phyloP scores from a whole-genome alignment of 2,113 vertebrate genomes.

The Mirounga angustirostris region DNA sequence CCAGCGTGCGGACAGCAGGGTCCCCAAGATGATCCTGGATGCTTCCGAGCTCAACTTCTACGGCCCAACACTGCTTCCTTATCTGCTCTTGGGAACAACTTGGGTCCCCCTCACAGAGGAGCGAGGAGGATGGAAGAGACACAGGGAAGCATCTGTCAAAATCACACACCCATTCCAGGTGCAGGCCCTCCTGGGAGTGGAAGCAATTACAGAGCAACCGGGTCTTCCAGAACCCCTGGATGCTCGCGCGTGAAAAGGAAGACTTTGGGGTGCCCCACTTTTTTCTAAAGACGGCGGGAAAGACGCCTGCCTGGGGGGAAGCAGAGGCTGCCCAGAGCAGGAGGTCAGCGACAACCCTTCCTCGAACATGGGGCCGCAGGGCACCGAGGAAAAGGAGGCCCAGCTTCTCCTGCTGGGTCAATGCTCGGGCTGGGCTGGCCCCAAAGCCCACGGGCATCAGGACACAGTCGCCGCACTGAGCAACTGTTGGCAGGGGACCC shows the following conservation, averaged over 20 bases:
- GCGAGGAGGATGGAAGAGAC: neutral
- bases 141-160: neutral
- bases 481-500: neutral
- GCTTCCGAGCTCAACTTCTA: neutral
- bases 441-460: fast-evolving
- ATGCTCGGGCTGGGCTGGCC: neutral
- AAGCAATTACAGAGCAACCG: neutral
- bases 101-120: neutral
- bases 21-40: neutral
- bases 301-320: neutral
- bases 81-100: neutral
- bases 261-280: neutral
- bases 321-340: neutral
- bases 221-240: neutral
- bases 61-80: too few relatives aligned
- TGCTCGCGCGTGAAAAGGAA: neutral
- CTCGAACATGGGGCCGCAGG: fast-evolving
- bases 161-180: neutral
- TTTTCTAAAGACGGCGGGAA: neutral
- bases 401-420: neutral
- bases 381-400: neutral
- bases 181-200: neutral
- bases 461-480: neutral
- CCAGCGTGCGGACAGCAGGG: fast-evolving
- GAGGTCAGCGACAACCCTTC: neutral